These are phyloP conservation scores for Miltochrista miniata DNA, from an alignment of 2,888 invertebrate species.

Conservation along the genomic window DNA sequence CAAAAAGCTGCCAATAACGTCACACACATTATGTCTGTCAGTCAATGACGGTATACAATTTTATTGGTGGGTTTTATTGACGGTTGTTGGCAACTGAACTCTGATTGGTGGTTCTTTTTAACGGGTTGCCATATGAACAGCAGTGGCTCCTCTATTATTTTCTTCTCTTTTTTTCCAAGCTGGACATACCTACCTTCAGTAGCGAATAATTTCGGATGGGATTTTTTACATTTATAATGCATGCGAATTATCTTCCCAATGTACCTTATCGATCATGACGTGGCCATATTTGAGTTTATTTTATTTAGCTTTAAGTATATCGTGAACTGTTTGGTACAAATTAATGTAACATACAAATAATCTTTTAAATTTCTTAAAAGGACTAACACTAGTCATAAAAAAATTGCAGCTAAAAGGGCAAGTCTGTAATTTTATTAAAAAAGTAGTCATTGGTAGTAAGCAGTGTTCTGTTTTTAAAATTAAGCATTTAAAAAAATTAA, in stretches of 20 bases:
- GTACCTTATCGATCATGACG: slow-evolving; percentile 49
- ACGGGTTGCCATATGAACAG: no score
- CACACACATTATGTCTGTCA: no score
- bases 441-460: no score
- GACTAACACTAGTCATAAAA: slow-evolving; percentile 65
- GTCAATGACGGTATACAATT: no score
- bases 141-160: no score
- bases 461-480: neutral
- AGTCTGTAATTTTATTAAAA: neutral
- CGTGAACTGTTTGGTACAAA: slow-evolving; percentile 28
- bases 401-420: neutral
- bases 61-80: no score
- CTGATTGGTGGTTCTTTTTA: no score
- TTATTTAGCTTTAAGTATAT: slow-evolving; percentile 35
- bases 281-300: slow-evolving; percentile 53
- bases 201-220: neutral
- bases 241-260: slow-evolving; percentile 10
- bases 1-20: no score
- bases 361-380: slow-evolving; percentile 35
- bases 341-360: slow-evolving; percentile 22
- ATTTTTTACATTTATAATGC: no score
- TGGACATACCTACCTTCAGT: no score
- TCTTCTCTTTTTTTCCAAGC: neutral
- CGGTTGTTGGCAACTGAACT: no score
- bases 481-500: neutral